Evolutionary conservation across 2,113 vertebrate genomes (phyloP).

Genomic region (Pleuronectes platessa): DNA sequence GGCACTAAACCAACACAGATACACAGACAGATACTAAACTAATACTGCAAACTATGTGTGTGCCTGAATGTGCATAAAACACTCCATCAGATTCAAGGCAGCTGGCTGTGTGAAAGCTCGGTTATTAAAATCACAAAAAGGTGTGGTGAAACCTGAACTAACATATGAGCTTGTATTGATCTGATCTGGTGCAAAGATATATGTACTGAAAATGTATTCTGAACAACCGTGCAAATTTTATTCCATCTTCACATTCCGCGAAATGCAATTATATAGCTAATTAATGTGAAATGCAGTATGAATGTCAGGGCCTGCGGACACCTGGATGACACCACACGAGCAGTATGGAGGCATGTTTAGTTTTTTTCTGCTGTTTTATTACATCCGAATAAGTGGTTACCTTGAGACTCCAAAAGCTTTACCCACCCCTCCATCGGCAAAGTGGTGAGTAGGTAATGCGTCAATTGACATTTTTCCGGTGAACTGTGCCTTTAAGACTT

Average conservation of each 20-base stretch:
- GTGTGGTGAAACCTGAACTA: slow-evolving; percentile 20
- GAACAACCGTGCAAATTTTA: background rate
- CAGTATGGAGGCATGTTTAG: too few relatives aligned
- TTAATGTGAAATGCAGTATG: too few relatives aligned
- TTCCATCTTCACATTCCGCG: too few relatives aligned
- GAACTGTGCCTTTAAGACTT: background rate
- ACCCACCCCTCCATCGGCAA: too few relatives aligned
- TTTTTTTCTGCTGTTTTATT: too few relatives aligned
- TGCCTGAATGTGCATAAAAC: background rate
- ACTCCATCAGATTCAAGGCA: slow-evolving; percentile 11
- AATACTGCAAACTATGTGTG: background rate
- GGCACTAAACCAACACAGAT: slow-evolving; percentile 33
- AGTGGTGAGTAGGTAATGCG: too few relatives aligned
- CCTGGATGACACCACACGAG: too few relatives aligned
- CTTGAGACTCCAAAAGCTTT: too few relatives aligned
- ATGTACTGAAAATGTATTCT: background rate
- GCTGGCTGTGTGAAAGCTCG: slow-evolving; percentile 6
- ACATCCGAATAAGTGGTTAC: too few relatives aligned
- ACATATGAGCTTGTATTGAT: background rate
- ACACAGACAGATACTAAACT: slow-evolving; percentile 26
- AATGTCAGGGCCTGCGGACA: too few relatives aligned
- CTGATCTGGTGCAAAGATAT: slow-evolving; percentile 6
- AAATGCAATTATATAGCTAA: too few relatives aligned
- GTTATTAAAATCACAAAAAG: background rate
- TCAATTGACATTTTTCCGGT: too few relatives aligned